These are phyloP conservation scores for Lampris megalopsis DNA, from an alignment of 2,113 vertebrate species.

Conservation along the genomic window DNA sequence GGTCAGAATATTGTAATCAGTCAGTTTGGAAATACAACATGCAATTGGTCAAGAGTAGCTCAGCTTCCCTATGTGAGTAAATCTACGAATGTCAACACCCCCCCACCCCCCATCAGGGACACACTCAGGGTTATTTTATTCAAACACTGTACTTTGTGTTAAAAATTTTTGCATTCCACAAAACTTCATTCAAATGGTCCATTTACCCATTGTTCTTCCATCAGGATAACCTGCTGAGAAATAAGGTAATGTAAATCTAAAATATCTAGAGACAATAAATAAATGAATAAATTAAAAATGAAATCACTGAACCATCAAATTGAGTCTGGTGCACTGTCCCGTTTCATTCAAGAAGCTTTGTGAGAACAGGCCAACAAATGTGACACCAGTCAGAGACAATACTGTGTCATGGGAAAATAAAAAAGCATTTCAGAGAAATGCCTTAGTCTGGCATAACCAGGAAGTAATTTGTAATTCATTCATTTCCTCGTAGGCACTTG, in stretches of 20 bases:
- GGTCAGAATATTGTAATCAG: slow-evolving; percentile 23
- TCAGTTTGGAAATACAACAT: slow-evolving; percentile 51
- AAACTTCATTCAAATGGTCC: background rate
- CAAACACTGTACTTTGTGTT: slow-evolving; percentile 16
- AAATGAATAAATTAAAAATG: too few relatives aligned
- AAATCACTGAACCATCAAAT: background rate
- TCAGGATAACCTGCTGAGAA: slow-evolving; percentile 59
- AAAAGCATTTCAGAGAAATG: too few relatives aligned
- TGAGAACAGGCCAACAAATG: too few relatives aligned
- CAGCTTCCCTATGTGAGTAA: slow-evolving; percentile 51
- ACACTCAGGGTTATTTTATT: slow-evolving; percentile 25
- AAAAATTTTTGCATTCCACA: slow-evolving; percentile 3
- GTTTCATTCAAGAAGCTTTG: background rate
- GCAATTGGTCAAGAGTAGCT: slow-evolving; percentile 54
- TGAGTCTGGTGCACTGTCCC: background rate
- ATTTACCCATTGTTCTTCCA: slow-evolving; percentile 62
- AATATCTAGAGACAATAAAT: too few relatives aligned
- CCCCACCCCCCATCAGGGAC: slow-evolving; percentile 43
- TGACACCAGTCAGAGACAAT: too few relatives aligned
- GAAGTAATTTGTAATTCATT: background rate
- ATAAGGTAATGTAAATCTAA: slow-evolving; percentile 19
- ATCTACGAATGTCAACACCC: slow-evolving; percentile 29
- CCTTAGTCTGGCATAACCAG: too few relatives aligned
- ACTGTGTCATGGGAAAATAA: too few relatives aligned
- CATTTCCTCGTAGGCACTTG: slow-evolving; percentile 27